Conservation (phyloP, 1,140 invertebrate species). For the Habropoda laboriosa region DNA sequence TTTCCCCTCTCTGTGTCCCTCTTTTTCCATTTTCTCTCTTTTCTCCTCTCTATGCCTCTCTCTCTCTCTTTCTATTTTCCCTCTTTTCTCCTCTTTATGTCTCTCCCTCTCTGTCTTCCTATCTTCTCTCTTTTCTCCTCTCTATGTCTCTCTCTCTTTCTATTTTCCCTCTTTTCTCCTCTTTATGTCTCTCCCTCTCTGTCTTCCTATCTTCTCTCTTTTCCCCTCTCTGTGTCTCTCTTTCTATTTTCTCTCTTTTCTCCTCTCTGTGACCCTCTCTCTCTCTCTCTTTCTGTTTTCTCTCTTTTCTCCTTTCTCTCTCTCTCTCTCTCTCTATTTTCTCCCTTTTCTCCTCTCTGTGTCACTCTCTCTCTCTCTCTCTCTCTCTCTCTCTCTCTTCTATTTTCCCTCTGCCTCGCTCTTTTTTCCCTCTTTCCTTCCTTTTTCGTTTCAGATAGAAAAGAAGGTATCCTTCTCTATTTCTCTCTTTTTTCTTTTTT, state of each 20-base stretch:
- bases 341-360: background rate
- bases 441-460: too few relatives aligned
- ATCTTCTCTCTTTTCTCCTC: background rate
- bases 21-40: background rate
- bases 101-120: background rate
- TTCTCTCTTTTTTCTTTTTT: slow-evolving; percentile 22
- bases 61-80: background rate
- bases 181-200: too few relatives aligned
- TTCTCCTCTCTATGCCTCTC: background rate
- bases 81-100: background rate
- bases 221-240: too few relatives aligned
- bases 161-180: too few relatives aligned
- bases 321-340: background rate
- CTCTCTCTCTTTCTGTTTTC: background rate
- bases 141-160: background rate
- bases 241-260: background rate
- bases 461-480: background rate
- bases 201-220: background rate
- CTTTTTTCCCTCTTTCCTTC: background rate
- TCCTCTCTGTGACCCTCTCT: background rate
- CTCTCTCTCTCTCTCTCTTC: background rate
- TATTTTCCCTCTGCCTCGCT: background rate
- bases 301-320: background rate
- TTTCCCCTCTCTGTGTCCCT: background rate
- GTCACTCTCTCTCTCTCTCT: background rate